Percentiles rank a stretch among this genome's conserved stretches.
Conservation (phyloP, 2,113 vertebrate genomes). For the Ciconia stormi region DNA sequence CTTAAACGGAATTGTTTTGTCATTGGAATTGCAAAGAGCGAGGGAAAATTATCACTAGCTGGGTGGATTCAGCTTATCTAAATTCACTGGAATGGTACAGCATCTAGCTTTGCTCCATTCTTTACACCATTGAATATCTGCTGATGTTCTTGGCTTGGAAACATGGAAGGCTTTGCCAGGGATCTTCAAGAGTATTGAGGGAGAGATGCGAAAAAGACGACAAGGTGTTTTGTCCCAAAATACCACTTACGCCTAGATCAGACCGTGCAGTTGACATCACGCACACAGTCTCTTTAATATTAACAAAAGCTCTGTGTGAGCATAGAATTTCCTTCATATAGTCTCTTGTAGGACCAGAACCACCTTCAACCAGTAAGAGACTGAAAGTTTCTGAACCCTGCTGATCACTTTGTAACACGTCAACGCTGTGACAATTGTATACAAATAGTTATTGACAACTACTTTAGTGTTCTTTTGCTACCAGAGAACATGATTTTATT, state of each 20-base stretch:
- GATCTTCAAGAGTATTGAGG: background rate
- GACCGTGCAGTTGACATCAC: background rate
- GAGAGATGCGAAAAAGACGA: background rate
- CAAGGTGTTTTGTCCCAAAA: background rate
- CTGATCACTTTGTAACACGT: background rate
- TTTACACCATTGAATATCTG: background rate
- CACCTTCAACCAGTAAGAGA: background rate
- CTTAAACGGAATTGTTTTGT: background rate
- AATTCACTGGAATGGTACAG: background rate
- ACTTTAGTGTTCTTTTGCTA: background rate
- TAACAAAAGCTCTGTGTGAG: background rate
- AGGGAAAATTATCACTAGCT: background rate
- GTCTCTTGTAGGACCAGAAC: background rate
- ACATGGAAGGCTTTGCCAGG: background rate
- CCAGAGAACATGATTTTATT: background rate
- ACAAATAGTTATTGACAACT: background rate
- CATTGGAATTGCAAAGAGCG: background rate
- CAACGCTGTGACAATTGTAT: fast-evolving
- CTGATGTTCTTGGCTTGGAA: background rate
- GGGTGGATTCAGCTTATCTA: background rate
- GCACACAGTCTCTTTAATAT: background rate
- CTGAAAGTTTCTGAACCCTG: background rate
- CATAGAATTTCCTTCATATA: background rate
- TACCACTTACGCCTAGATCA: background rate
- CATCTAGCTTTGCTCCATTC: background rate